phyloP scores from a whole-genome alignment of 2,888 invertebrate genomes.

The Xanthorhoe spadicearia region DNA sequence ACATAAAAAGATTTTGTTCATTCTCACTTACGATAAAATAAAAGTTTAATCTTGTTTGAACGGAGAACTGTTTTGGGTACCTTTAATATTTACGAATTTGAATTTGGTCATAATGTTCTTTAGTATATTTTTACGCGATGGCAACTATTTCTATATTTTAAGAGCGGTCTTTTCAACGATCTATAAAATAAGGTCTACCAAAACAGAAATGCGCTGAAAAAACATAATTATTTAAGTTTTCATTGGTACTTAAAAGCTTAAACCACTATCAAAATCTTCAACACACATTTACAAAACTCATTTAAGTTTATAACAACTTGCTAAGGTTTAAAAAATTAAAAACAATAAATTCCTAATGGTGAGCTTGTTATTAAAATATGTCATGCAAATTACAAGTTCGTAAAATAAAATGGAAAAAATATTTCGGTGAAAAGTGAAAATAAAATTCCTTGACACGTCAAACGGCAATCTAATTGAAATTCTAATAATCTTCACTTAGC shows the following conservation, averaged over 20 bases:
- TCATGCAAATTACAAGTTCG: not conserved
- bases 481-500: not conserved
- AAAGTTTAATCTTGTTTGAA: constrained; percentile 20
- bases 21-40: constrained; percentile 13
- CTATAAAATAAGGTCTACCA: no score
- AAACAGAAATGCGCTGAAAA: no score
- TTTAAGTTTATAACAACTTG: no score
- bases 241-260: no score
- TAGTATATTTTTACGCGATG: not conserved
- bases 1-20: constrained; percentile 24
- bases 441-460: not conserved
- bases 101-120: not conserved
- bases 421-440: not conserved
- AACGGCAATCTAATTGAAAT: not conserved
- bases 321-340: no score
- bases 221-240: no score
- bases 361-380: not conserved
- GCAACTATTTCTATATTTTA: not conserved
- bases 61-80: not conserved
- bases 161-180: no score
- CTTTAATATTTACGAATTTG: not conserved
- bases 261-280: no score
- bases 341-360: not conserved
- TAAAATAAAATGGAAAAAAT: not conserved
- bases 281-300: no score